Evolutionary conservation across 2,797 vertebrate genomes (phyloP), one percentile per base, ranked within the genome.

Genomic region (Caiman crocodilus): DNA sequence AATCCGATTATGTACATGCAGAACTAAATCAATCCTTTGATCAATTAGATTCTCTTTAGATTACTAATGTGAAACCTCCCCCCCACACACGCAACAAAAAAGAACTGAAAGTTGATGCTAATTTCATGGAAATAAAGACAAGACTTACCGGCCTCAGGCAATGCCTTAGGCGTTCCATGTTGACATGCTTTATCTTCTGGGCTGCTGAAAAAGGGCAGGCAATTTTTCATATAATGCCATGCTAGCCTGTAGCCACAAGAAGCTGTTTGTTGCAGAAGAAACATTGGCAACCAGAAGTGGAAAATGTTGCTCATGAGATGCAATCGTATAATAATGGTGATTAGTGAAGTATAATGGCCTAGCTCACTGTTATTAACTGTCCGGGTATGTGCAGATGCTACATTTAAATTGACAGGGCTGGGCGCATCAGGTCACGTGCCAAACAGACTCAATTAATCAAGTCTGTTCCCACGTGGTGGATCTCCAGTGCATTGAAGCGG

Each of bases 241-340:
- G 55, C 80, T 92, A 81, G 69, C 89, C 91, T 86, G 93, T 81
- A 94, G 81, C 59, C 89, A 89, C n/a, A 21, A 87, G 89, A 93
- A 96, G 89, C 88, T 96, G 87, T 95, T 91, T 97, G 78, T 89
- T 94, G 32, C 84, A 81, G 42, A 65, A 95, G 89, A 93, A 96
- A 96, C 82, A 94, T 94, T 88, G 94, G 89, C 91, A 94, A 84
- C 60, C 30, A 95, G 55, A 84, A 93, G 83, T 92, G 76, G 84
- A 94, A 97, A 96, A 93, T 95, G 93, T 80, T 96, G 92, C 74
- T 91, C 94, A 94, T 95, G 91, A 96, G 76, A 90, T 94, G 90
- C 89, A 93, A 94, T 86, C 32, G 94, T 94, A 88, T 94, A 90
- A 95, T 96, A 92, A 95, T 95, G 94, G 94, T 94, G 92, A 76